These are phyloP conservation scores for Aspidiotus rigidus DNA, from an alignment of 2,888 invertebrate genomes.

Conservation along the genomic window DNA sequence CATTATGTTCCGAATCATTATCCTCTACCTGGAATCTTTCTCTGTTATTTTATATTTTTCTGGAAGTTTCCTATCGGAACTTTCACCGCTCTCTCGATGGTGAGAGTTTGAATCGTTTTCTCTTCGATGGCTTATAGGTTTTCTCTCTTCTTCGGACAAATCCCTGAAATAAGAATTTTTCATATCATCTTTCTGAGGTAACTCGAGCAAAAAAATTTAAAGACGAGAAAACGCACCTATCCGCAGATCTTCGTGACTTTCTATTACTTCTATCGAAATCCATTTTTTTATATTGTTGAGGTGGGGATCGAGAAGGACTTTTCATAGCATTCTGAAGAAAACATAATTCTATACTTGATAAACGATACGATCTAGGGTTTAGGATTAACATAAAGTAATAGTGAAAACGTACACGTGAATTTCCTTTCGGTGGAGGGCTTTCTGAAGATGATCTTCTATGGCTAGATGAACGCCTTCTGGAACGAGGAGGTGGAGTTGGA, in stretches of 20 bases:
- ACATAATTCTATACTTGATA: neutral
- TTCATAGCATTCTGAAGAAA: slow-evolving; percentile 49
- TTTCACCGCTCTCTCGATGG: slow-evolving; percentile 20
- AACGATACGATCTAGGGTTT: too few species aligned
- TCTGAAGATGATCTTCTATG: slow-evolving; percentile 33
- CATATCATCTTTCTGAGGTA: neutral
- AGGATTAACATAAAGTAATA: too few species aligned
- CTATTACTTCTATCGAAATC: slow-evolving; percentile 2
- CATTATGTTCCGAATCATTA: too few species aligned
- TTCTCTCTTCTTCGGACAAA: slow-evolving; percentile 24
- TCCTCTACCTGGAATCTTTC: slow-evolving; percentile 15
- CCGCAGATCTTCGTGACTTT: slow-evolving; percentile 15
- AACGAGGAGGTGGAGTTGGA: slow-evolving; percentile 8
- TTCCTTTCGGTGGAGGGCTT: slow-evolving; percentile 36
- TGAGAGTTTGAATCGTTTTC: slow-evolving; percentile 17
- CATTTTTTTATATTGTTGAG: slow-evolving; percentile 18
- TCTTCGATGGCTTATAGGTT: slow-evolving; percentile 8
- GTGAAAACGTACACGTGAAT: slow-evolving; percentile 18
- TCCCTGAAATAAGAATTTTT: slow-evolving; percentile 1
- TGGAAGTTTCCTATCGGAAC: slow-evolving; percentile 11
- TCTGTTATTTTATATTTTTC: slow-evolving; percentile 22
- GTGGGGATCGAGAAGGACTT: slow-evolving; percentile 60
- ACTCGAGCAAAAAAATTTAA: neutral
- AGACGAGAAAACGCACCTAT: slow-evolving; percentile 9
- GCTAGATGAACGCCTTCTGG: neutral